Conservation (phyloP, 1,140 invertebrate genomes). For the Heliconius nattereri region DNA sequence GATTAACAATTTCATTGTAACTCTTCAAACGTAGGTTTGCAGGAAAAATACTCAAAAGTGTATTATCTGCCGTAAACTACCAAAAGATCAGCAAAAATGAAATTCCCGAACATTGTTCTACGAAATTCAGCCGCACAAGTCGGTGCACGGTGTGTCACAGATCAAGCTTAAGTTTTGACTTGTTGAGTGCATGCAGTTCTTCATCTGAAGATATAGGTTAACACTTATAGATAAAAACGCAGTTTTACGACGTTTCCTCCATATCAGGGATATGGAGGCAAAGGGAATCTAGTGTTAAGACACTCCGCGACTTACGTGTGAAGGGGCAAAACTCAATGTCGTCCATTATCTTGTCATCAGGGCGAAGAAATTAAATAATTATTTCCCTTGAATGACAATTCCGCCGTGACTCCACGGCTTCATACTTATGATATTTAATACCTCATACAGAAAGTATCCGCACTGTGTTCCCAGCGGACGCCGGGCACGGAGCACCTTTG, state of each 20-base stretch:
- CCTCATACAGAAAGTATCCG: not conserved
- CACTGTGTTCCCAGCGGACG: not conserved
- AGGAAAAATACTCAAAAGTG: not conserved
- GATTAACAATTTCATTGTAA: not conserved
- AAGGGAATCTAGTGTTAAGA: no score
- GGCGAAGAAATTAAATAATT: no score
- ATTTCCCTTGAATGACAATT: no score
- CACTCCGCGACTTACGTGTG: no score
- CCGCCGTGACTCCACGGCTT: no score
- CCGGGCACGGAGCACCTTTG: not conserved
- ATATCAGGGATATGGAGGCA: no score
- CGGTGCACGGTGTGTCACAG: not conserved
- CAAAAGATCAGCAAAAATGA: not conserved
- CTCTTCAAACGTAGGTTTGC: not conserved
- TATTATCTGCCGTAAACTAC: not conserved
- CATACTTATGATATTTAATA: no score
- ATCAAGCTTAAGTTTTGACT: not conserved
- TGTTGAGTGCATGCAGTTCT: not conserved
- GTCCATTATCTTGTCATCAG: no score
- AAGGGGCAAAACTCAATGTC: no score
- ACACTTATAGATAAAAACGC: no score
- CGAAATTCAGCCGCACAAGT: not conserved
- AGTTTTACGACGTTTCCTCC: no score
- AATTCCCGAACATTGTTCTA: not conserved
- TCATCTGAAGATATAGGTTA: not conserved